Conservation (phyloP, 1,140 invertebrate genomes). For the Platyscapa corneri region DNA sequence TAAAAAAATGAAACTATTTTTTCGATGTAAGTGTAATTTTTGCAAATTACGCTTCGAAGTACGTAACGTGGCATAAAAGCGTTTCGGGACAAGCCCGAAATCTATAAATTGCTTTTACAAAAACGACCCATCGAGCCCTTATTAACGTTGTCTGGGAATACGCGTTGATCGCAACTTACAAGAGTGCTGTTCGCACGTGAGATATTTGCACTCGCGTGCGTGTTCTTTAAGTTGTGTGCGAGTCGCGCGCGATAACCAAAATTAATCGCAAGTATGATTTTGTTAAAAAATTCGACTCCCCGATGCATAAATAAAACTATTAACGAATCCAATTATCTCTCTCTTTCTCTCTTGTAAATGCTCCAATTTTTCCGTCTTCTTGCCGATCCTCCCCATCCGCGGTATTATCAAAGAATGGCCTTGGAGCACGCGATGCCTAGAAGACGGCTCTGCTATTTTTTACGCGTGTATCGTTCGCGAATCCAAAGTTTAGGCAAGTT, state of each 20-base stretch:
- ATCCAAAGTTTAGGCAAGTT: neutral
- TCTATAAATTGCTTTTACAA: neutral
- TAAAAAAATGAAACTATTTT: neutral
- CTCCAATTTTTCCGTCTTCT: slow-evolving; percentile 19
- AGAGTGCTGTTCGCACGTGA: no score
- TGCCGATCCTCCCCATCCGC: neutral
- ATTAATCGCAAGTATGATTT: neutral
- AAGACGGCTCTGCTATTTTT: slow-evolving; percentile 7
- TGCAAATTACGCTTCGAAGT: neutral
- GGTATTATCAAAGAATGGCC: slow-evolving; percentile 12
- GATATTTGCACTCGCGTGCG: no score
- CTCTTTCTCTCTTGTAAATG: no score
- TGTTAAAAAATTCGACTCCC: slow-evolving; percentile 6
- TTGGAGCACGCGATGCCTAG: slow-evolving; percentile 49
- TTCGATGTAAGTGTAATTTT: neutral
- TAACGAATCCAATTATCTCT: slow-evolving; percentile 8
- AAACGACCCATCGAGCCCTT: neutral
- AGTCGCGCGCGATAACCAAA: no score
- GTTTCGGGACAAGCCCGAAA: neutral
- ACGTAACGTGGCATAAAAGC: neutral
- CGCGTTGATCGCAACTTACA: no score
- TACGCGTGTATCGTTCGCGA: neutral
- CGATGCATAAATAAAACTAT: slow-evolving; percentile 26
- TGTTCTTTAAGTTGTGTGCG: no score
- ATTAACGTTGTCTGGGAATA: neutral